Base-by-base conservation (phyloP, 2,113 vertebrate species). In the Passer montanus region DNA sequence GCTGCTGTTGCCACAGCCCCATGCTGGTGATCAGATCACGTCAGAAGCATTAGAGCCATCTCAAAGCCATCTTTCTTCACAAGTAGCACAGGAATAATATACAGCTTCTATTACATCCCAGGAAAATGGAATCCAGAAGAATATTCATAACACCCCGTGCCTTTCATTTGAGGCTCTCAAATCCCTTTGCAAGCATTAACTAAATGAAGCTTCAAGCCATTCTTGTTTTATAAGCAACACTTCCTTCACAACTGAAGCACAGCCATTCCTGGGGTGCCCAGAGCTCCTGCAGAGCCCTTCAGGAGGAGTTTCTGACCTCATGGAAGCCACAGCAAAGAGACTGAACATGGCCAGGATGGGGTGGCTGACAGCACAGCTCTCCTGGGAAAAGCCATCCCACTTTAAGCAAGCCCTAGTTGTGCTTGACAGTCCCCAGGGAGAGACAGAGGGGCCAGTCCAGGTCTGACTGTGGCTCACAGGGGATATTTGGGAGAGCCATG, bases 111-210 rank as follows among this genome's bases (percentile, higher is more conserved):
- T 95, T 94, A 96, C 89, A 81, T 15, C 77, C 56, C 30, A 49
- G 63, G 59, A 88, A 94, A 96, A 93, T 39, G 88, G 92, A 78
- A 90, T 70, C 52, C 10, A 72, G 82, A 83, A 77, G 87, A 93
- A 90, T 79, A 92, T 93, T 92, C 77, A 49, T 92, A 86, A 91
- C 39, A 52, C 31, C 27, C 50, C 3, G 6, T 60, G 88, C 64
- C 86, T 92, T 82, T 89, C 83, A 90, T 91, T 86, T 74, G 88
- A 87, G 84, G 41, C 87, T 46, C 73, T 90, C 88, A 86, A 92
- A 87, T 96, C 86, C 94, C 85, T 92, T 41, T 46, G 52, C 85
- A 92, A 86, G 56, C 79, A 94, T 96, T 93, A 92, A 87, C 88
- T 82, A 90, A 93, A 96, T 79, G 77, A 96, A 96, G 88, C 76